phyloP scores from a whole-genome alignment of 2,888 invertebrate genomes.

The Thyatira batis region DNA sequence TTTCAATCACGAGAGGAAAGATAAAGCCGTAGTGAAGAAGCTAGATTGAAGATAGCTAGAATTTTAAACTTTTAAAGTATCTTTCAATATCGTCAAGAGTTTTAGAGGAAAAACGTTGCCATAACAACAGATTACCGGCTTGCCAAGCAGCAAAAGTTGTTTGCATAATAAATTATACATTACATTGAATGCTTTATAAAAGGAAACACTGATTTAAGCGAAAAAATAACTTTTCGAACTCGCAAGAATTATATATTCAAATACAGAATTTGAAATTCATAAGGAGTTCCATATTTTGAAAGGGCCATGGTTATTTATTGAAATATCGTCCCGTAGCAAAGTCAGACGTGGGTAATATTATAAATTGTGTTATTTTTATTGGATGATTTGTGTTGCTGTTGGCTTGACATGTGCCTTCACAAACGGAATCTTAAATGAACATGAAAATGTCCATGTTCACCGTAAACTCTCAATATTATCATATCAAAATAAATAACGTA shows the following conservation, averaged over 20 bases:
- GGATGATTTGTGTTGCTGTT: not conserved
- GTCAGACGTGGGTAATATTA: not conserved
- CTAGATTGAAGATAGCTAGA: too few species aligned
- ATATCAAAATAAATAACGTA: too few species aligned
- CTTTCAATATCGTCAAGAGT: not conserved
- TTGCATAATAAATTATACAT: slow-evolving; percentile 40
- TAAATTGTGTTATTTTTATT: not conserved
- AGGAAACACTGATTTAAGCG: slow-evolving; percentile 38
- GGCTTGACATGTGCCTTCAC: not conserved
- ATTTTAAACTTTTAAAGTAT: not conserved
- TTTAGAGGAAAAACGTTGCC: not conserved
- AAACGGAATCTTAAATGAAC: not conserved
- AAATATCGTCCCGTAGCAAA: slow-evolving; percentile 18
- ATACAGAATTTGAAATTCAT: slow-evolving; percentile 58
- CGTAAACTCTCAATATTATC: not conserved
- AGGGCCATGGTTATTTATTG: slow-evolving; percentile 43
- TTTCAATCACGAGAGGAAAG: too few species aligned
- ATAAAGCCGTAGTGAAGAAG: too few species aligned
- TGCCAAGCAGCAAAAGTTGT: slow-evolving; percentile 27
- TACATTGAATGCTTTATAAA: slow-evolving; percentile 19
- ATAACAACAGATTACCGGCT: slow-evolving; percentile 7
- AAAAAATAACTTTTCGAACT: slow-evolving; percentile 53
- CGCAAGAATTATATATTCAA: slow-evolving; percentile 56
- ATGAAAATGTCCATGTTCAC: not conserved
- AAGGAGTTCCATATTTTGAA: slow-evolving; percentile 44